Conservation (phyloP, 2,797 vertebrate genomes). For the Sylvilagus floridanus region DNA sequence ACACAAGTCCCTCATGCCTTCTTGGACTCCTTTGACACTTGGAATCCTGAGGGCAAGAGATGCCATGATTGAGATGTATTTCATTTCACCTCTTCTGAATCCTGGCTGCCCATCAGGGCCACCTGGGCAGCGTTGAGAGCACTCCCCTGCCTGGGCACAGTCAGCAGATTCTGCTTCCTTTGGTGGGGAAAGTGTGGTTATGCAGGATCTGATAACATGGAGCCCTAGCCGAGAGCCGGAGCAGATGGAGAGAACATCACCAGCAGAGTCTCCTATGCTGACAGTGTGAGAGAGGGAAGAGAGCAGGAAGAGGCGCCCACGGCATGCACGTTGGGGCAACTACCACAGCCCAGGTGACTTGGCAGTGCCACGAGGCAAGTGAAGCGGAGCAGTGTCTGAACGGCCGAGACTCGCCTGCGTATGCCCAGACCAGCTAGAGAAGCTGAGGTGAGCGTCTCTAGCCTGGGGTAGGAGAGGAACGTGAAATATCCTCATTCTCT, state of each 20-base stretch:
- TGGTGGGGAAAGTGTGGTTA: fast-evolving
- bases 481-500: neutral
- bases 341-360: neutral
- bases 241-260: too few relatives aligned
- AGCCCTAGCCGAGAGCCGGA: neutral
- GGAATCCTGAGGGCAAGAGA: neutral
- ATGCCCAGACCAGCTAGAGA: neutral
- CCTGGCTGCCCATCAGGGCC: neutral
- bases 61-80: neutral
- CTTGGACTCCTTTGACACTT: neutral
- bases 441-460: neutral
- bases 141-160: neutral
- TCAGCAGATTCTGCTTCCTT: neutral
- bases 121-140: neutral
- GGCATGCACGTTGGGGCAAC: fast-evolving
- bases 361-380: neutral
- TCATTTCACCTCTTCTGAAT: neutral
- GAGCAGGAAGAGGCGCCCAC: neutral
- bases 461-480: fast-evolving
- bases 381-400: fast-evolving
- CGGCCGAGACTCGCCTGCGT: neutral
- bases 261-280: neutral
- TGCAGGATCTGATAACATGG: fast-evolving
- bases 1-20: neutral
- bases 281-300: neutral